Base-by-base conservation (phyloP, 2,113 vertebrate genomes). In the Oreochromis aureus region DNA sequence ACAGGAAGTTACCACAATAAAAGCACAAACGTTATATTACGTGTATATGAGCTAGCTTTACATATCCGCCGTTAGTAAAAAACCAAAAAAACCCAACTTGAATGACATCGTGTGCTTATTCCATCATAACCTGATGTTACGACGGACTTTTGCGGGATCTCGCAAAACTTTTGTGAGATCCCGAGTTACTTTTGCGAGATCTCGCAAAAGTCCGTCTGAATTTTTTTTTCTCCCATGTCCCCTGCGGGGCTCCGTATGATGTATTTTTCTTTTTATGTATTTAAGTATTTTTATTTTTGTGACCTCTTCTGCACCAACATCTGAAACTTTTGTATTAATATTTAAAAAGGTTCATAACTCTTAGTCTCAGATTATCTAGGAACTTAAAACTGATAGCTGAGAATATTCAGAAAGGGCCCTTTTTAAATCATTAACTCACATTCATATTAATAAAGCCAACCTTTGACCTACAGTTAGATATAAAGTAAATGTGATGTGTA, bases 61-160 rank as follows among this genome's bases (percentile, higher is more conserved):
- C n/a, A n/a, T n/a, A n/a, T n/a, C n/a, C n/a, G n/a, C n/a, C n/a
- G n/a, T n/a, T n/a, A n/a, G n/a, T n/a, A 51, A 51, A 51, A 51
- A 51, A 0, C 3, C 22, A 41, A 41, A 41, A 0, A 0, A 4
- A n/a, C n/a, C 16, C 4, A 30, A 51, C 48, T 51, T 51, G 46
- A 4, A 51, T 51, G 0, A 51, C 0, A 0, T 4, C 2, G 7
- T 1, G 16, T 0, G 7, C 48, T 18, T 51, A 51, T 51, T 51
- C 7, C 46, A 51, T 51, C 48, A 51, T 18, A 0, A 48, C 0
- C 0, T 8, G 48, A 18, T 51, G 48, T 3, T n/a, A n/a, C n/a
- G n/a, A n/a, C n/a, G n/a, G n/a, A n/a, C n/a, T n/a, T n/a, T n/a
- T n/a, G n/a, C n/a, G n/a, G n/a, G n/a, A n/a, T n/a, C n/a, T n/a